Conservation (phyloP, 2,113 vertebrate species). For the Myiopsitta monachus region DNA sequence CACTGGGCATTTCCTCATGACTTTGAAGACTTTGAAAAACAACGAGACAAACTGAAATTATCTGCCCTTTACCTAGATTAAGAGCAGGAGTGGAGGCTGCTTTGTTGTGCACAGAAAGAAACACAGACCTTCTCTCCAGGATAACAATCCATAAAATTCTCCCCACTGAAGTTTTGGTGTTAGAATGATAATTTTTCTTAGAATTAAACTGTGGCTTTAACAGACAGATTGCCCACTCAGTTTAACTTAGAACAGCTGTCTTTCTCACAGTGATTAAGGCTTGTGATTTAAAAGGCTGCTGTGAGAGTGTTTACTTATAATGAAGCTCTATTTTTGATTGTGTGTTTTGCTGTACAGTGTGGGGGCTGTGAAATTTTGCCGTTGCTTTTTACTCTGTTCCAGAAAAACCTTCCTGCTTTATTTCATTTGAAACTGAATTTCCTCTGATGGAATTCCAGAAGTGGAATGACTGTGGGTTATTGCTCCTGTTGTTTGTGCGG, state of each 20-base stretch:
- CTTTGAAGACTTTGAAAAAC: not conserved
- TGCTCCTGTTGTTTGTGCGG: not conserved
- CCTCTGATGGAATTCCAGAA: constrained; percentile 11
- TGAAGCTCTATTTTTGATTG: not conserved
- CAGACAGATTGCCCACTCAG: not conserved
- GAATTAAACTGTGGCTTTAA: not conserved
- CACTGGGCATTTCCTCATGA: not conserved
- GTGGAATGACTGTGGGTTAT: not conserved
- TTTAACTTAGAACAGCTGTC: constrained; percentile 1
- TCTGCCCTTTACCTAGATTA: not conserved
- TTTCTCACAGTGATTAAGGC: not conserved
- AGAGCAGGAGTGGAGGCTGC: not conserved
- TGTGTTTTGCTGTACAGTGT: not conserved
- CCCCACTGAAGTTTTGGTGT: not conserved
- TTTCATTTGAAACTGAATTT: constrained; percentile 12
- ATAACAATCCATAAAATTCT: not conserved
- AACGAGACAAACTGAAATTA: not conserved
- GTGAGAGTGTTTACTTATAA: not conserved
- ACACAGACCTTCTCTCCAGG: not conserved
- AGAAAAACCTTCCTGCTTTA: not conserved
- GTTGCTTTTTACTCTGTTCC: not conserved
- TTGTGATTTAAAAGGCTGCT: not conserved
- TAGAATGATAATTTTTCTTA: not conserved
- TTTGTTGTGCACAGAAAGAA: not conserved
- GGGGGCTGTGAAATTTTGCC: not conserved